phyloP scores from a whole-genome alignment of 2,888 invertebrate genomes.

The Gastracanthus pulcherrimus region DNA sequence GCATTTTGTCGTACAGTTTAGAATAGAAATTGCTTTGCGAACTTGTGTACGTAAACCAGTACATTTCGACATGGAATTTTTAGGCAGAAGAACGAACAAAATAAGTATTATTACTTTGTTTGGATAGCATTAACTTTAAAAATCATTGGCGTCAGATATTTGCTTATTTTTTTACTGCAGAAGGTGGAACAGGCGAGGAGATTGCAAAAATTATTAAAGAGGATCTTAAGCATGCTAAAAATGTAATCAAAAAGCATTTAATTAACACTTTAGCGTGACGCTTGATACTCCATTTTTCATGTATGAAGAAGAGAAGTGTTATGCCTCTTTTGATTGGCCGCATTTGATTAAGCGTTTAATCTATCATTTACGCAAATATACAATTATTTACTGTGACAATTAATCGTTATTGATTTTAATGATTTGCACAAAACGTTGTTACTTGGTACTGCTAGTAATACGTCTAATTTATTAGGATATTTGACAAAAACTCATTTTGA shows the following conservation, averaged over 20 bases:
- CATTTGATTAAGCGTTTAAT: too few relatives aligned
- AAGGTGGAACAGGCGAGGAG: conserved; percentile 1
- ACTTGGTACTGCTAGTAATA: too few relatives aligned
- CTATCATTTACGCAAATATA: neutral
- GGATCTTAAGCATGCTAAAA: neutral
- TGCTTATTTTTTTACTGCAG: neutral
- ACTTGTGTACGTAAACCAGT: too few relatives aligned
- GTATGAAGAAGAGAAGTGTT: neutral
- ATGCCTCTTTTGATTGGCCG: too few relatives aligned
- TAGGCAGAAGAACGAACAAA: conserved; percentile 36
- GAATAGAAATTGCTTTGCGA: too few relatives aligned
- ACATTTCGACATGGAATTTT: conserved; percentile 20
- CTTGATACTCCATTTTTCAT: neutral
- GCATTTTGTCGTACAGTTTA: too few relatives aligned
- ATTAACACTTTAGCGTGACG: neutral
- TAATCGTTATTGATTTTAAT: neutral
- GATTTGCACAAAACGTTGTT: neutral
- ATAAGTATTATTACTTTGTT: conserved; percentile 40
- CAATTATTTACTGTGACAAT: neutral
- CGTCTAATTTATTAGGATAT: too few relatives aligned
- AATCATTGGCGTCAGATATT: conserved; percentile 16
- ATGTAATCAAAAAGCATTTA: conserved; percentile 27
- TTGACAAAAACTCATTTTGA: neutral
- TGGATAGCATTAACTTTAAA: conserved; percentile 50
- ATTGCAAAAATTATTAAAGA: neutral